Base-by-base conservation (phyloP, 2,888 invertebrate genomes). In the Rhodophaea formosa region DNA sequence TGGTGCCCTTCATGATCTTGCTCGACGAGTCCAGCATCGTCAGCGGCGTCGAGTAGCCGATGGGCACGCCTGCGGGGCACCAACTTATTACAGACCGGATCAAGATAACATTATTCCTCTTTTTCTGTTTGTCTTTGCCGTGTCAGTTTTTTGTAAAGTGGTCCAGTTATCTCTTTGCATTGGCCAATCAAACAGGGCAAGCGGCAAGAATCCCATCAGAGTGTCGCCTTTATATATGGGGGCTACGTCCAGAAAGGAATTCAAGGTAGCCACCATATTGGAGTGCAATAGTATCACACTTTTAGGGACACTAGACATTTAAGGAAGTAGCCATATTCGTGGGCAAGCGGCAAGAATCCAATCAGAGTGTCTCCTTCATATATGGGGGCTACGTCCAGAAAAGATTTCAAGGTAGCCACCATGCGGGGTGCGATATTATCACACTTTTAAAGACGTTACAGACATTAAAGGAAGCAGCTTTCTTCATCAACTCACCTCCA, bases 311-410 rank as follows among this genome's bases (percentile, higher is more conserved):
- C n/a, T n/a, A n/a, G n/a, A n/a, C n/a, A n/a, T n/a, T n/a, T n/a
- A n/a, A n/a, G n/a, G n/a, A n/a, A n/a, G n/a, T n/a, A n/a, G n/a
- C n/a, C n/a, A n/a, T n/a, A n/a, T n/a, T n/a, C 98, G 87, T 99
- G 99, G 30, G 99, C 99, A 59, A 99, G 91, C 23, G 99, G 99
- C 67, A 99, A 93, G 90, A 98, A 99, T 58, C 97, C 99, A 82
- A 99, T 96, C 76, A 98, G 96, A 15, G 96, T 90, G 82, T 99
- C 99, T 62, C 93, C 94, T 10, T 93, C 88, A 74, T 86, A 91
- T 63, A 96, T 95, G 53, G 93, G 93, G 57, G 96, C 94, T 53
- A 94, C 94, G 82, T 97, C 96, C 32, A 95, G 95, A 86, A 96
- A 97, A 7, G 95, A 94, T 80, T 95, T 95, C 76, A 97, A 92